phyloP scores from a whole-genome alignment of 2,888 invertebrate species.

The Cylindroiulus punctatus region DNA sequence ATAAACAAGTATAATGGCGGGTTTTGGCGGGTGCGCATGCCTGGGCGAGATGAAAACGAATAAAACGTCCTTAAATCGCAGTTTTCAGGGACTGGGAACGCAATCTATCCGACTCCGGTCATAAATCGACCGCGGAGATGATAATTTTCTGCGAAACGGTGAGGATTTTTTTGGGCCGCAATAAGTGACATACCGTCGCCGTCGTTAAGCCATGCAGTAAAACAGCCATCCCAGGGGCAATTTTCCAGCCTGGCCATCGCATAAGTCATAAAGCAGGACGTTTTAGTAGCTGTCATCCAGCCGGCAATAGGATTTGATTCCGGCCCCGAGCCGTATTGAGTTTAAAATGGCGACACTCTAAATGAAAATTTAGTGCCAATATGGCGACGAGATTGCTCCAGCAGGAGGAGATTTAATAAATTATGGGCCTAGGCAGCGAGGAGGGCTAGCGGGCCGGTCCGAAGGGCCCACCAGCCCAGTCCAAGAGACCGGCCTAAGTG shows the following conservation, averaged over 20 bases:
- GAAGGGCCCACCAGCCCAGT: not conserved
- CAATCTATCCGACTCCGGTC: not conserved
- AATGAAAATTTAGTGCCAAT: constrained; percentile 14
- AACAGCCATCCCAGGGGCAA: constrained; percentile 14
- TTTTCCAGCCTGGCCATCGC: not conserved
- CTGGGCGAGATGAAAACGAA: not conserved
- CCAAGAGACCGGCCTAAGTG: not conserved
- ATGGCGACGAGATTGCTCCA: constrained; percentile 29
- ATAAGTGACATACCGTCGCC: constrained; percentile 23
- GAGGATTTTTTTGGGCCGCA: not conserved
- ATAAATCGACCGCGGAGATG: constrained; percentile 10
- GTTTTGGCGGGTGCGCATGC: too few species aligned
- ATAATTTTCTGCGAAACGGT: not conserved
- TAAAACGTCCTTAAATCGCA: not conserved
- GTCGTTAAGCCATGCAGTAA: not conserved
- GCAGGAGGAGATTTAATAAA: constrained; percentile 16
- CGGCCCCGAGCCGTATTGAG: not conserved
- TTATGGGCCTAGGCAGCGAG: not conserved
- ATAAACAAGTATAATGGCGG: too few species aligned
- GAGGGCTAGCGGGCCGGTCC: not conserved
- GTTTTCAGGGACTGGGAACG: not conserved
- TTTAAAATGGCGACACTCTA: not conserved
- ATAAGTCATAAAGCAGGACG: constrained; percentile 12
- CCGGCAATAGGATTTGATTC: not conserved
- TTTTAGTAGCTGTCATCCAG: constrained; percentile 13